Evolutionary conservation across 2,113 vertebrate genomes (phyloP), one percentile per base, ranked within the genome.

Genomic region (Eptatretus burgeri): DNA sequence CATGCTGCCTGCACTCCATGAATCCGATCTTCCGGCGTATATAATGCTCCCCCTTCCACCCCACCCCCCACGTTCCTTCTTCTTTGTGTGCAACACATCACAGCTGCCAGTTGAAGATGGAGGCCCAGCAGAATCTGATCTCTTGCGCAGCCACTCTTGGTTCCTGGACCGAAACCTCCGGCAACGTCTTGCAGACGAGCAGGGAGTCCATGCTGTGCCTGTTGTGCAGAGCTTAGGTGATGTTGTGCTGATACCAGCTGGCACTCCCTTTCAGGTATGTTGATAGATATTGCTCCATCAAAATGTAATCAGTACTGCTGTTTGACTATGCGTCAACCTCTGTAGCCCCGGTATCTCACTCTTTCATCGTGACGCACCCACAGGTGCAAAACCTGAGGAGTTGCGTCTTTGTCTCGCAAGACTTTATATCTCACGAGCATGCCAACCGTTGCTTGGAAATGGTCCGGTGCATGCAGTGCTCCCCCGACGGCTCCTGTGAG

Each of bases 171-270:
- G n/a, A 60, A 20, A 60, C n/a, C 56, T 60, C 20, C 56, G 56
- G 56, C 56, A 20, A 10, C n/a, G 56, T 10, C 20, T 60, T 2
- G n/a, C n/a, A 60, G n/a, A 60, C n/a, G 56, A 60, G 56, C 56
- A 60, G 56, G 56, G 56, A 12, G 56, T 60, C 56, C n/a, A 12
- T n/a, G n/a, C 56, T 11, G 56, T 60, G 10, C n/a, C 56, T 2
- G 10, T 60, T n/a, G 56, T 60, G 11, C 56, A 60, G 56, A 17
- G 56, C 56, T 20, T 60, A 11, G 56, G 56, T 20, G 56, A 60
- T 60, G 56, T 20, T 17, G n/a, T 60, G n/a, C 56, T 60, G n/a
- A 60, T 60, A 60, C 56, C 56, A 60, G 56, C 56, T 17, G 56
- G 56, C n/a, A 60, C n/a, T 20, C 56, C 20, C 56, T 60, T 17